Evolutionary conservation across 2,797 vertebrate genomes (phyloP).

Genomic region (Adrianichthys oophorus): DNA sequence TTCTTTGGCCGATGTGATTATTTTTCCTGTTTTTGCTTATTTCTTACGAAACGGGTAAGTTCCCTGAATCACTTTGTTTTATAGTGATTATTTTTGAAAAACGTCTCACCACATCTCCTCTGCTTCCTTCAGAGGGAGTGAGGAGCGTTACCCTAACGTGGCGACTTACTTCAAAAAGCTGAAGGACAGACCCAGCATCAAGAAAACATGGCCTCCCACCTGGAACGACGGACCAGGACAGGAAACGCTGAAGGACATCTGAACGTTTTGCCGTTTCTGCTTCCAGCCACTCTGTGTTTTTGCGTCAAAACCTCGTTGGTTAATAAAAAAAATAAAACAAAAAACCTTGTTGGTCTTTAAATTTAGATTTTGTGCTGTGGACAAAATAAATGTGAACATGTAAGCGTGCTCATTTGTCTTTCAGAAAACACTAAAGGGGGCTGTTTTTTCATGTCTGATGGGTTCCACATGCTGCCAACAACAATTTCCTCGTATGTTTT

Average conservation of each 20-base stretch:
- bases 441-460: no score
- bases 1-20: conserved; percentile 68
- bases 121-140: conserved; percentile 48
- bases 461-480: no score
- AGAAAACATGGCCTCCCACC: conserved; percentile 64
- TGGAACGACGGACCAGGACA: conserved; percentile 62
- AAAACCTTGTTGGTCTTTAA: background rate
- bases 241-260: conserved; percentile 60
- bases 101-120: background rate
- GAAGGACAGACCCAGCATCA: conserved; percentile 74
- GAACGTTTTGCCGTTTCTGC: conserved; percentile 8
- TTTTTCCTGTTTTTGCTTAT: conserved; percentile 60
- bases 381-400: conserved; percentile 20
- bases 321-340: no score
- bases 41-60: conserved; percentile 66
- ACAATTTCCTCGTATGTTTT: no score
- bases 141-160: conserved; percentile 67
- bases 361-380: background rate
- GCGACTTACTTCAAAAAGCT: conserved; percentile 64
- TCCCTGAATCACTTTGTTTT: background rate
- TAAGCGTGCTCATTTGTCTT: background rate
- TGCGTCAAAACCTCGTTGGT: no score
- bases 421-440: no score
- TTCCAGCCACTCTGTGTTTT: no score
- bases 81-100: no score